These are phyloP conservation scores for Odontomyia ornata DNA, from an alignment of 2,888 invertebrate species.

Conservation along the genomic window DNA sequence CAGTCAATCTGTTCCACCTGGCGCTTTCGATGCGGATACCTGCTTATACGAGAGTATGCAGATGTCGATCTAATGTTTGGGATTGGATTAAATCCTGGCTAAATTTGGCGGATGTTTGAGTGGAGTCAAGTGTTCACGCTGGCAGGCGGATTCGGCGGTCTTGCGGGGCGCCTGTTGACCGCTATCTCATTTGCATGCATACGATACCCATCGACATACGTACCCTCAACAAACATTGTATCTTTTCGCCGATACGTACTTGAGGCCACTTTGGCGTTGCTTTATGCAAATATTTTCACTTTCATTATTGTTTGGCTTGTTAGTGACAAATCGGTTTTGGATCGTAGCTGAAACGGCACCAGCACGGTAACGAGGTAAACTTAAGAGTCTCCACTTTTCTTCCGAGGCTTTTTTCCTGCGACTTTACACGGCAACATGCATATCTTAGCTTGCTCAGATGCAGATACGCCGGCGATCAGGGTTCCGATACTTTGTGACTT, in stretches of 20 bases:
- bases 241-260: neutral
- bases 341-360: neutral
- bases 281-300: constrained; percentile 17
- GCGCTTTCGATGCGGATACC: neutral
- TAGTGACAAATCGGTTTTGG: neutral
- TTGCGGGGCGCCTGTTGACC: neutral
- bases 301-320: constrained; percentile 10
- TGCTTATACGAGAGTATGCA: neutral
- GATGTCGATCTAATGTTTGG: neutral
- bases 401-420: neutral
- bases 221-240: neutral
- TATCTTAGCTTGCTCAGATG: neutral
- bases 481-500: constrained; percentile 4
- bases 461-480: too few species aligned
- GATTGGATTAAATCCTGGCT: neutral
- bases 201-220: neutral
- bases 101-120: neutral
- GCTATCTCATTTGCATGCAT: neutral
- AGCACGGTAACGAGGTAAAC: neutral
- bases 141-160: neutral
- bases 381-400: neutral
- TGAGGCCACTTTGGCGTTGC: constrained; percentile 1
- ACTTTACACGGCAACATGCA: neutral
- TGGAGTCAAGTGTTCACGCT: neutral
- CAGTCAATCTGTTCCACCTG: neutral